Conservation (phyloP, 2,113 vertebrate species). For the Myotis yumanensis region DNA sequence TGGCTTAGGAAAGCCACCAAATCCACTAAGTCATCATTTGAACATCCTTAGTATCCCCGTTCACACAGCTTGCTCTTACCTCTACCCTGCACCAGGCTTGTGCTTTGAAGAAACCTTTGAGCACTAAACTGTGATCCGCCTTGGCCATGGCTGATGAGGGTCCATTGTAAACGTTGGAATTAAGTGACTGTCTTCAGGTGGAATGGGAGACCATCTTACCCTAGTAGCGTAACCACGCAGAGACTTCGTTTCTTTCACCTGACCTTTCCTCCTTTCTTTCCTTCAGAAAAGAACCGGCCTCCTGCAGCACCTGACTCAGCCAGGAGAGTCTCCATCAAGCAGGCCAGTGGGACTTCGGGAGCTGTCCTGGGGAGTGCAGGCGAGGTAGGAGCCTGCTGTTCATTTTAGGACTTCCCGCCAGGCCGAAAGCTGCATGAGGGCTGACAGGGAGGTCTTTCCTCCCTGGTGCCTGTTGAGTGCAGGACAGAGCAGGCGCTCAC, state of each 20-base stretch:
- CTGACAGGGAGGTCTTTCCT: accelerated
- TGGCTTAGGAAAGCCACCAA: not conserved
- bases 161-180: not conserved
- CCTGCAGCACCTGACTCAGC: not conserved
- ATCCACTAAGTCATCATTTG: not conserved
- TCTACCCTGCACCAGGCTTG: not conserved
- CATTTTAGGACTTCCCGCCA: not conserved
- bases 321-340: not conserved
- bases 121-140: not conserved
- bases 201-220: not conserved
- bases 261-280: not conserved
- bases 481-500: not conserved
- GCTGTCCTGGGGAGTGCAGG: not conserved
- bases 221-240: not conserved
- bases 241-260: not conserved
- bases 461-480: not conserved
- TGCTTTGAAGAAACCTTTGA: not conserved
- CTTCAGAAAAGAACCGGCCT: not conserved
- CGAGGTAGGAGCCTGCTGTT: not conserved
- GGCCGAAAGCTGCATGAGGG: not conserved
- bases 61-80: not conserved
- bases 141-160: not conserved
- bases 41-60: not conserved
- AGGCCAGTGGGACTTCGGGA: not conserved
- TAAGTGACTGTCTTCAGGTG: not conserved